Base-by-base conservation (phyloP, 2,113 vertebrate species). In the Periophthalmus modestus region DNA sequence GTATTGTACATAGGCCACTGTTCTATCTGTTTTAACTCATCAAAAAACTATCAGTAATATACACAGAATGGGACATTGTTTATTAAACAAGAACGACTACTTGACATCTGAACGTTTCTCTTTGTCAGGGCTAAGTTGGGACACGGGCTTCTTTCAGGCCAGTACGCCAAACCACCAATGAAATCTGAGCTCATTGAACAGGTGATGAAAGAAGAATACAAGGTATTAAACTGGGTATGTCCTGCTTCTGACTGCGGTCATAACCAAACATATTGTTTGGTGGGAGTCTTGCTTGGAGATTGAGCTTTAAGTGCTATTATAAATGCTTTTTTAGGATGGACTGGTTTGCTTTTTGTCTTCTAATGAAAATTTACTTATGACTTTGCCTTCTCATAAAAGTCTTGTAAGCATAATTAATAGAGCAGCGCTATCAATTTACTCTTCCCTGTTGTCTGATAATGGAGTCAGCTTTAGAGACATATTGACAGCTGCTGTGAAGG, bases 131-230 rank as follows among this genome's bases (percentile, higher is more conserved):
- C 96, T 85, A 99, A 99, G 92, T 43, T 99, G 89, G 98, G 97
- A 88, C 96, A 99, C 0, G 98, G 96, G 34, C 95, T 99, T 74
- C 96, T 99, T 84, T 99, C 98, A 88, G 98, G 98, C 89, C 97
- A 95, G 66, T 96, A 95, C 91, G 95, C 98, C 81, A 99, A 97
- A 92, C 97, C 98, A 58, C 98, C 98, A 36, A 76, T 95, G 94
- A 99, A 98, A 96, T 96, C 96, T 73, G 98, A 99, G 84, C 95
- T 99, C 90, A 99, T 99, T 88, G 98, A 99, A 93, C 98, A 99
- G 94, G 97, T 99, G 95, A 97, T 99, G 95, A 98, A 97, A 92
- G 98, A 99, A 94, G 96, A 98, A 89, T 88, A 96, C 93, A 98
- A 98, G 97, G 97, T 98, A 96, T 93, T 95, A 95, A 93, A 91